A percentile compares a stretch with the other conserved stretches of the same genome.
These are phyloP conservation scores for Aegotheles bennettii DNA, from an alignment of 2,113 vertebrate species.

Conservation along the genomic window DNA sequence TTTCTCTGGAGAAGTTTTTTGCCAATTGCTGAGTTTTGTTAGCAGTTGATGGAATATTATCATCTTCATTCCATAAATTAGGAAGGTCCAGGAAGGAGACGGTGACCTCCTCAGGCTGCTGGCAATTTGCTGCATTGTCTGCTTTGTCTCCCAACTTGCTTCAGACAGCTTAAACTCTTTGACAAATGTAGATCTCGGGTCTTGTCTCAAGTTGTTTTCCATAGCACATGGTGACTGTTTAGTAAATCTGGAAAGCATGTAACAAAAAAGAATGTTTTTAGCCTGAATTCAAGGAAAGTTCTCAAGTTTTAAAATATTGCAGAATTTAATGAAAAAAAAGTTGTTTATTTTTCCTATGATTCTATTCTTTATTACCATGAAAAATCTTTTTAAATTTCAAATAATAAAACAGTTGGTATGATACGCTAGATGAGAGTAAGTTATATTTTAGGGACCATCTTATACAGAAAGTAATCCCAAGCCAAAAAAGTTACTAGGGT, in stretches of 20 bases:
- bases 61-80: background rate
- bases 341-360: background rate
- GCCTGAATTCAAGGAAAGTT: background rate
- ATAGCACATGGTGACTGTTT: background rate
- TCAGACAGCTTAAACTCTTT: background rate
- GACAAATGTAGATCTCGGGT: background rate
- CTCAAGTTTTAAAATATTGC: background rate
- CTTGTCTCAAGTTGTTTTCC: conserved; percentile 11
- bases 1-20: background rate
- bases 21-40: background rate
- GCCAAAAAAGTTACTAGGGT: background rate
- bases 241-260: background rate
- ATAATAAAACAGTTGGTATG: background rate
- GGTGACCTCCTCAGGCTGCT: background rate
- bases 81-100: background rate
- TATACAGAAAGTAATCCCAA: background rate
- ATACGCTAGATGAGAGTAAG: background rate
- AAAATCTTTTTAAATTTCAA: background rate
- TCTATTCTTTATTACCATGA: background rate
- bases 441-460: background rate
- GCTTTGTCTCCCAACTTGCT: background rate
- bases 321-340: background rate
- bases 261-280: background rate
- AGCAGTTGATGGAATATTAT: background rate
- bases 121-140: background rate